Evolutionary conservation across 2,797 vertebrate genomes (phyloP), one percentile per base, ranked within the genome.

Genomic region (Notamacropus eugenii): DNA sequence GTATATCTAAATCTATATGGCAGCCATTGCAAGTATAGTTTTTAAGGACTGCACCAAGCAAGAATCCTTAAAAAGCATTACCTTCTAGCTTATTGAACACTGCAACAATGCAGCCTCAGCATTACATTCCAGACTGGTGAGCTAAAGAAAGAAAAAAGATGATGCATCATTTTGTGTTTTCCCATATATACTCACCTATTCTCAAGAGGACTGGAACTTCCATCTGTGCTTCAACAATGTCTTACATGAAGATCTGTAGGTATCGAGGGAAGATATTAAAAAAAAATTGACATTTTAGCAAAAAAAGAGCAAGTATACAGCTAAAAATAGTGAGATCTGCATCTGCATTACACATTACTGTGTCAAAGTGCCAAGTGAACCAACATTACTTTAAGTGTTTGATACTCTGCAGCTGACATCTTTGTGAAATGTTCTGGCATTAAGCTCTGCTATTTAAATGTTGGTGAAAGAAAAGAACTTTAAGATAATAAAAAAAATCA

Each of bases 81-180:
- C n/a, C 2, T 29, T 0, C 0, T 0, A 0, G 0, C 3, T 29
- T 57, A 46, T 92, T 93, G 95, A 67, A 3, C 34, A 2, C 1
- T 50, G 11, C 52, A 59, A 1, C 14, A 56, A 14, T 2, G 14
- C 19, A 4, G 0, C 19, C 22, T 56, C 22, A 0, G 1, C 22
- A 3, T 94, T 91, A 0, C 54, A 92, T 96, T 58, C 0, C 87
- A 55, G 27, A 9, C 57, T 28, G 6, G 9, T 12, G n/a, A 59
- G 12, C 24, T 27, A 0, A 16, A 13, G 90, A 1, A 31, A 2
- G 0, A 0, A 0, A 54, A 46, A 10, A 55, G 67, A 94, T 59
- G 40, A 34, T 1, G 0, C 28, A 46, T 9, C 4, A 0, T 29
- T 92, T 12, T 52, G 3, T 57, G 22, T 10, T 87, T 91, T 95